Base-by-base conservation (phyloP, 2,797 vertebrate species). In the Bradypus variegatus region DNA sequence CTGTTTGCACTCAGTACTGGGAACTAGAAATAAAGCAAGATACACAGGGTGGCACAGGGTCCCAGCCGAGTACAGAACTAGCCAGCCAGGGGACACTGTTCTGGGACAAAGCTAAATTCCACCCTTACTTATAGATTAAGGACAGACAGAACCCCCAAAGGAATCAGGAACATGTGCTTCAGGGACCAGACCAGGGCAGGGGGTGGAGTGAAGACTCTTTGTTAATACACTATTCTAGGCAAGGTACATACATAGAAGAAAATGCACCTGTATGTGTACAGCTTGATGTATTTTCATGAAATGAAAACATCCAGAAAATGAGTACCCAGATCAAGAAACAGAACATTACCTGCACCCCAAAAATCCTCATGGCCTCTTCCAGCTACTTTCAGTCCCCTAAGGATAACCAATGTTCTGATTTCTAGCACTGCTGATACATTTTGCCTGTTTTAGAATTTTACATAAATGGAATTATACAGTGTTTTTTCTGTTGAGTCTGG, bases 161-260 rank as follows among this genome's bases (percentile, higher is more conserved):
- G 77, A 65, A 92, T 86, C 31, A 48, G 73, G 84, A 91, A 48
- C 38, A 72, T 38, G 64, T 23, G 31, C 45, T 85, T 93, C 16
- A 10, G 67, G 25, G 50, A 62, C 80, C 58, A 91, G 38, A 31
- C 2, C 8, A 48, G 72, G 53, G 27, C 58, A 89, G 58, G 9
- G 36, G 72, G 15, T 15, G 4, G 69, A 82, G 41, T 38, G 31
- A 45, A 86, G 73, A 36, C 45, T 69, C 48, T 64, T 75, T 53
- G 38, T 62, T 81, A 92, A 89, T 16, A 19, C 0, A 7, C 3
- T 25, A n/a, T 84, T 80, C 75, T 75, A 69, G 78, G 78, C 92
- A 77, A 91, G 38, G 73, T 75, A 60, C n/a, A 78, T 10, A 62
- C 10, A 4, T 33, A 69, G 0, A 27, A 41, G 85, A 82, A 92